These are phyloP conservation scores for Zapus hudsonius DNA, from an alignment of 2,113 vertebrate genomes.

Conservation along the genomic window DNA sequence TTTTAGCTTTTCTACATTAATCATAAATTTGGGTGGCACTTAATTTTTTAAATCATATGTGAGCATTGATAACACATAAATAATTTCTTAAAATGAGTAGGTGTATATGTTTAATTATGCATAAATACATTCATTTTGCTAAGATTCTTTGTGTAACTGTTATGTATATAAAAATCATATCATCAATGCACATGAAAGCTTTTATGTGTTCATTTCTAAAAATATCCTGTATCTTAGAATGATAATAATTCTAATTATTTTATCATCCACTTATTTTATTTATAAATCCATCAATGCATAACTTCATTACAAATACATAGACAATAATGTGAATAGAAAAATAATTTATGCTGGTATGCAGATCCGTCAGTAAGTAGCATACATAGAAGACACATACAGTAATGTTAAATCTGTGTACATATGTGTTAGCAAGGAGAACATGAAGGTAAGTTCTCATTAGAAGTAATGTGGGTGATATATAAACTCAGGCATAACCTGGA, in stretches of 20 bases:
- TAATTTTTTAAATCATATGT: neutral
- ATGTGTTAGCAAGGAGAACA: neutral
- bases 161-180: neutral
- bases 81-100: neutral
- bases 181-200: neutral
- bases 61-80: neutral
- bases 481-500: neutral
- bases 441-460: neutral
- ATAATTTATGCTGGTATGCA: neutral
- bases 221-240: too few species aligned
- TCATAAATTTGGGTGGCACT: neutral
- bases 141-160: neutral
- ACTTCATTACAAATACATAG: neutral
- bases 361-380: neutral
- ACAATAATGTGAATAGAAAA: neutral
- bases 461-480: neutral
- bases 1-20: neutral
- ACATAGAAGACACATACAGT: neutral
- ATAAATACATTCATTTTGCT: neutral
- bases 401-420: neutral
- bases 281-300: neutral
- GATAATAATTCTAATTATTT: neutral
- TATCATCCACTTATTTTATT: too few species aligned
- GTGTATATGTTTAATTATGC: neutral
- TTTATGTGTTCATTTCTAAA: neutral